phyloP scores from a whole-genome alignment of 1,140 invertebrate genomes.

The Maconellicoccus hirsutus region DNA sequence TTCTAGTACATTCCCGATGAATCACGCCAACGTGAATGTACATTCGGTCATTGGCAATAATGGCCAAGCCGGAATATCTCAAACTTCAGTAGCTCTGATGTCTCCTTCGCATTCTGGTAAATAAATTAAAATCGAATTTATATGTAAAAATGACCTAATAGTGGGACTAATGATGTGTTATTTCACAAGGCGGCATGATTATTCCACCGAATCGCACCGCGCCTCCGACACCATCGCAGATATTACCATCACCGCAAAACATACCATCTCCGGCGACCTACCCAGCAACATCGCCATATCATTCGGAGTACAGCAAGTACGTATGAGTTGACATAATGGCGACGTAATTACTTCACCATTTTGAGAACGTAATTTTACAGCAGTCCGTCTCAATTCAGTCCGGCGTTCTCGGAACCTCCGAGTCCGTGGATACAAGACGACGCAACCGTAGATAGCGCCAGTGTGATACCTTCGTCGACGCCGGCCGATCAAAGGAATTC shows the following conservation, averaged over 20 bases:
- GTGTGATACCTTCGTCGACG: constrained; percentile 32
- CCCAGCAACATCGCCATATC: constrained; percentile 61
- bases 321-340: constrained; percentile 28
- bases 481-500: constrained; percentile 54
- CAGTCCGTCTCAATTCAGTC: constrained; percentile 54
- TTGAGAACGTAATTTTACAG: constrained; percentile 34
- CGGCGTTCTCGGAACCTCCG: constrained; percentile 58
- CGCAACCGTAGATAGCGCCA: constrained; percentile 30
- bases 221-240: background rate
- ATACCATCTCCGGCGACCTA: constrained; percentile 50
- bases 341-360: background rate
- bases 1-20: background rate
- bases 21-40: background rate
- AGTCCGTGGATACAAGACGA: constrained; percentile 43
- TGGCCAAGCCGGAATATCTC: background rate
- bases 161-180: too few species aligned
- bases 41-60: constrained; percentile 10
- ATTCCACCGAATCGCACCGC: background rate
- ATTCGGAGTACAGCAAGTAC: constrained; percentile 70
- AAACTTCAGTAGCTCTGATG: constrained; percentile 15
- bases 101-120: constrained; percentile 35
- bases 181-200: background rate
- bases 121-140: background rate
- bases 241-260: constrained; percentile 31
- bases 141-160: constrained; percentile 16